A percentile compares a stretch with the other conserved stretches of the same genome.
Evolutionary conservation across 2,797 vertebrate genomes (phyloP).

Genomic region (Poecilia wingei): DNA sequence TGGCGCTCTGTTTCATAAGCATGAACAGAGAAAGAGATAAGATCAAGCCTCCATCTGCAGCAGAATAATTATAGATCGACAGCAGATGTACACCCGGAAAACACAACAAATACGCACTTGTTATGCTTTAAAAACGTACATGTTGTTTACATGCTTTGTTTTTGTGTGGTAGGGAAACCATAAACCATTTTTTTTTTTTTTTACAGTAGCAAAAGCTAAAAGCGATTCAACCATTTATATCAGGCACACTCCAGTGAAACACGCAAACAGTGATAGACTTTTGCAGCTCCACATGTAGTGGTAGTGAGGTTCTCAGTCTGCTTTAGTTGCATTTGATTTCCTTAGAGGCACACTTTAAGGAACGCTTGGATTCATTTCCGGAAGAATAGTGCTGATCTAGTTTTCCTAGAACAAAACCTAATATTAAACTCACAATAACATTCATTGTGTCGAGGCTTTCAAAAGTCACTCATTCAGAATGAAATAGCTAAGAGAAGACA

Average conservation of each 20-base stretch:
- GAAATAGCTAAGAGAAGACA: neutral
- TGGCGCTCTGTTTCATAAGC: conserved; percentile 4
- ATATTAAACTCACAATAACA: neutral
- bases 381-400: neutral
- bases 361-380: neutral
- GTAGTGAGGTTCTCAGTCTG: neutral
- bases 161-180: neutral
- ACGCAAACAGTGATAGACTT: neutral
- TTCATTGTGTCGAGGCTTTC: neutral
- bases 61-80: neutral
- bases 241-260: neutral
- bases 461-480: neutral
- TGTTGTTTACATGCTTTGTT: neutral
- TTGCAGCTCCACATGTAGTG: neutral
- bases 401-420: neutral
- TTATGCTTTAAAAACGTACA: neutral
- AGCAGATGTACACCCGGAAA: neutral
- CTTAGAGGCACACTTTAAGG: neutral
- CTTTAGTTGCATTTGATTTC: neutral
- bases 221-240: neutral
- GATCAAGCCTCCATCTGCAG: conserved; percentile 22
- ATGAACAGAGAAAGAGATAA: conserved; percentile 7
- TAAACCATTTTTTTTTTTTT: neutral
- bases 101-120: neutral
- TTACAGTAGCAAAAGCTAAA: neutral